These are phyloP conservation scores for Agraylea sexmaculata DNA, from an alignment of 1,140 invertebrate genomes.

Conservation along the genomic window DNA sequence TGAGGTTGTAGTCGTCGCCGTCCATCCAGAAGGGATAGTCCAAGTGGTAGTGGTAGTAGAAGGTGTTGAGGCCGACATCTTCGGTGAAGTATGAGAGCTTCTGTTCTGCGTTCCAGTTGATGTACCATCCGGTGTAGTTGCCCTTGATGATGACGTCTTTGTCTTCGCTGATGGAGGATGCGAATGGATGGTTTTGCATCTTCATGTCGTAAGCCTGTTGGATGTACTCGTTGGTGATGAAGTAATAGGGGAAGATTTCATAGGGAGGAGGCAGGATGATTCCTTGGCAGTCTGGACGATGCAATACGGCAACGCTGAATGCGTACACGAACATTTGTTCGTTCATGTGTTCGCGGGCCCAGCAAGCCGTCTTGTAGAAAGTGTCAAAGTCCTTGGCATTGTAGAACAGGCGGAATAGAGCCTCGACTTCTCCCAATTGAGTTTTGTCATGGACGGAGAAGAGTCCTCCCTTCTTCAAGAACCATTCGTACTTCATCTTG, in stretches of 20 bases:
- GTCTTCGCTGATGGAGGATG: conserved; percentile 31
- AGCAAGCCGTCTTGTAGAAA: conserved; percentile 50
- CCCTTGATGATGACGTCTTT: conserved; percentile 35
- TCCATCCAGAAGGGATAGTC: conserved; percentile 41
- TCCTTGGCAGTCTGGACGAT: conserved; percentile 43
- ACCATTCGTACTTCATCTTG: conserved; percentile 42
- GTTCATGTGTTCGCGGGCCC: conserved; percentile 46
- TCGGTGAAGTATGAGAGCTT: conserved; percentile 44
- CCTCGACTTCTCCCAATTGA: conserved; percentile 48
- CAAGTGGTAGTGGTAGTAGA: conserved; percentile 43
- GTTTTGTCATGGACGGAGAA: conserved; percentile 49
- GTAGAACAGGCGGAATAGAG: conserved; percentile 55
- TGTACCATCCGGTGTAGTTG: conserved; percentile 44
- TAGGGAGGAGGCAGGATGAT: conserved; percentile 48
- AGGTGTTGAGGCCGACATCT: conserved; percentile 46
- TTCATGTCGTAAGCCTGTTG: conserved; percentile 43
- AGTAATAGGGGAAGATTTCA: conserved; percentile 50
- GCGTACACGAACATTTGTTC: conserved; percentile 47
- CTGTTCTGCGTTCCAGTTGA: conserved; percentile 38
- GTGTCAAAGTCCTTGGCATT: conserved; percentile 54
- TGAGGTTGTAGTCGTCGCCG: conserved; percentile 25
- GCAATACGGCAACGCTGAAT: conserved; percentile 45
- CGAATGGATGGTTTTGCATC: conserved; percentile 40
- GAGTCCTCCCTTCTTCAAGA: conserved; percentile 44
- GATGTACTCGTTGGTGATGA: conserved; percentile 44